Evolutionary conservation across 1,140 invertebrate species (phyloP).

Genomic region (Oncopeltus fasciatus): DNA sequence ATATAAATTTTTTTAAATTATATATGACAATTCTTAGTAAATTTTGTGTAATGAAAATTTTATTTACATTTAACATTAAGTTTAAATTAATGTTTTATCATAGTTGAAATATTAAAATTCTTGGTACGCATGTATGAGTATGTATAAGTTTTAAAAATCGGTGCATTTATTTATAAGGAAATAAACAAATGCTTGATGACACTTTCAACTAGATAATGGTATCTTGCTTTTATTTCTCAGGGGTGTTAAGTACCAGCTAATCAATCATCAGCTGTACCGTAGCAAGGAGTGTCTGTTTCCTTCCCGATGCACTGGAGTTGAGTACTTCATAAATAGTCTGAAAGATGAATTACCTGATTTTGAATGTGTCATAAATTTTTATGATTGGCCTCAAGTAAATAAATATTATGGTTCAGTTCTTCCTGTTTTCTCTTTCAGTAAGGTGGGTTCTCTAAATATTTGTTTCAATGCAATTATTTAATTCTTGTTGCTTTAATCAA

Average conservation of each 20-base stretch:
- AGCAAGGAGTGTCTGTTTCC: conserved; percentile 82
- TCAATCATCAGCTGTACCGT: conserved; percentile 64
- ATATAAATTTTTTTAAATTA: too few relatives aligned
- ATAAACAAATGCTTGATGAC: background rate
- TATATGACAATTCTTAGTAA: too few relatives aligned
- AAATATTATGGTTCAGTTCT: conserved; percentile 37
- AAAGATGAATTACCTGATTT: conserved; percentile 55
- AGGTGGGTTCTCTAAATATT: too few relatives aligned
- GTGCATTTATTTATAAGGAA: background rate
- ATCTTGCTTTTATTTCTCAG: conserved; percentile 26
- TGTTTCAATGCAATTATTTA: too few relatives aligned
- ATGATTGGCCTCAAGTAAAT: conserved; percentile 82
- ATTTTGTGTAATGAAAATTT: background rate
- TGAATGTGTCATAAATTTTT: conserved; percentile 77
- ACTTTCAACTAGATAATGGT: background rate
- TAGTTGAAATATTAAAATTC: background rate
- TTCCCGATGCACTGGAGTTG: conserved; percentile 74
- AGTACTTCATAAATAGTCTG: conserved; percentile 67
- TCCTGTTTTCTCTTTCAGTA: conserved; percentile 91
- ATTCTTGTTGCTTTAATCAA: too few relatives aligned
- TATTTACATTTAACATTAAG: background rate
- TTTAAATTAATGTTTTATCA: background rate
- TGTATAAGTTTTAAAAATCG: background rate
- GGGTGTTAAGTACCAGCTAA: conserved; percentile 75
- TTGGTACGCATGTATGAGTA: background rate